Conservation (phyloP, 2,797 vertebrate genomes). For the Rachycentron canadum region DNA sequence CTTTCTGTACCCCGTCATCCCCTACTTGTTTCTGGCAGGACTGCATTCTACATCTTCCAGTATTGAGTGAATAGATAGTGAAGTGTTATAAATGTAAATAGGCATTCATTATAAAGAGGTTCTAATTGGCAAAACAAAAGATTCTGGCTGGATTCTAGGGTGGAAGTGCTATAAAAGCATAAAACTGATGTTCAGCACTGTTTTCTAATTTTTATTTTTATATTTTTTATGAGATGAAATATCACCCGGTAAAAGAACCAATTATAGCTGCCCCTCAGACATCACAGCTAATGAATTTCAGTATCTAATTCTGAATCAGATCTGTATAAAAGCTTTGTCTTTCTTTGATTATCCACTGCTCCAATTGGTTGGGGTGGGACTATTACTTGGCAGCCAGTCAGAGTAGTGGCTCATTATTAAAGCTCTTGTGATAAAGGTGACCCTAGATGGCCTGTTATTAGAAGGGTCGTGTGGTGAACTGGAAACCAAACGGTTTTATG, state of each 20-base stretch:
- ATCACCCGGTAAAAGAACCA: background rate
- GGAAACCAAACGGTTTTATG: conserved; percentile 10
- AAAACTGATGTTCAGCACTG: conserved; percentile 1
- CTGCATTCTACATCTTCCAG: background rate
- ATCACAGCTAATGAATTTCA: conserved; percentile 2
- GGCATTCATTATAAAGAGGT: background rate
- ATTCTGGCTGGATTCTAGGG: background rate
- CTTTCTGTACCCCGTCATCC: background rate
- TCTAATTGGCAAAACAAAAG: background rate
- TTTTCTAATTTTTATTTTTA: background rate
- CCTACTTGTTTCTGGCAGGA: background rate
- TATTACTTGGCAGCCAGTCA: conserved; percentile 18
- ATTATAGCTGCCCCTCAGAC: background rate
- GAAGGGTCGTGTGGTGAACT: background rate
- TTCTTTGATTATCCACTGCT: conserved; percentile 22
- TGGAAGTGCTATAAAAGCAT: background rate
- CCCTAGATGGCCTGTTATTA: conserved; percentile 13
- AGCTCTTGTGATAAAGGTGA: conserved; percentile 24
- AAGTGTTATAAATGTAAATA: conserved; percentile 5
- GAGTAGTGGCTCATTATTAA: conserved; percentile 27
- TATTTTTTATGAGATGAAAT: background rate
- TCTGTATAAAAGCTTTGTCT: conserved; percentile 13
- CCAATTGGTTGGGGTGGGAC: conserved; percentile 12
- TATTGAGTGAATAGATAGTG: background rate
- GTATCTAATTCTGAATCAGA: conserved; percentile 19